Conservation (phyloP, 2,888 invertebrate genomes). For the Drosophila crucigera region DNA sequence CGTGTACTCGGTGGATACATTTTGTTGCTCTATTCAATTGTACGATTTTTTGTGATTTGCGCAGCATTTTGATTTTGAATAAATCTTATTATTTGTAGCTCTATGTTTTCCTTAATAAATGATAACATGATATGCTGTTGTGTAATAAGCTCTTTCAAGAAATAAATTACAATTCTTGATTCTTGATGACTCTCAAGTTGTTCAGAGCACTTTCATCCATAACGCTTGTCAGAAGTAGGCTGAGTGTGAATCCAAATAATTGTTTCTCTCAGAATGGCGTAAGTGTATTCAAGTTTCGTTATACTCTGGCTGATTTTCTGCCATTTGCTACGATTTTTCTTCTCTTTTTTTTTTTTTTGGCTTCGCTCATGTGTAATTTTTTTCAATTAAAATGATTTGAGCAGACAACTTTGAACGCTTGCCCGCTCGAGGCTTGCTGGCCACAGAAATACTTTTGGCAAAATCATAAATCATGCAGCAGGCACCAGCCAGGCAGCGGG, state of each 20-base stretch:
- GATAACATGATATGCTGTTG: neutral
- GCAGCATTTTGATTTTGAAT: neutral
- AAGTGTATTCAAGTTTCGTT: slow-evolving; percentile 26
- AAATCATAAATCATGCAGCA: slow-evolving; percentile 79
- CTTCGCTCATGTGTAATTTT: slow-evolving; percentile 83
- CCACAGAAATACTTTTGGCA: slow-evolving; percentile 73
- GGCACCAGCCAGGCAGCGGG: slow-evolving; percentile 28
- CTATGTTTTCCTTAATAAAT: neutral
- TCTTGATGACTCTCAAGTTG: neutral
- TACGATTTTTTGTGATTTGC: neutral
- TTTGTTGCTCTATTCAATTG: slow-evolving; percentile 34
- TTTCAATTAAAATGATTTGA: slow-evolving; percentile 83
- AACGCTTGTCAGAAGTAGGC: neutral
- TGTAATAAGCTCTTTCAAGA: fast-evolving
- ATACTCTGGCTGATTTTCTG: slow-evolving; percentile 5
- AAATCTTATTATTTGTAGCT: neutral
- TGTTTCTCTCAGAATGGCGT: neutral
- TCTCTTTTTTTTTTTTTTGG: slow-evolving; percentile 43
- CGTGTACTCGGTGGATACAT: slow-evolving; percentile 34
- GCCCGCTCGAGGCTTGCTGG: slow-evolving; percentile 57
- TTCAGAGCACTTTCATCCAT: neutral
- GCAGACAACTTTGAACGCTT: slow-evolving; percentile 75
- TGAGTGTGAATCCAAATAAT: neutral
- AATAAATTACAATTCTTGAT: neutral
- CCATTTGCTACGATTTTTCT: slow-evolving; percentile 11